Conservation (phyloP, 2,113 vertebrate species). For the Gymnogyps californianus region DNA sequence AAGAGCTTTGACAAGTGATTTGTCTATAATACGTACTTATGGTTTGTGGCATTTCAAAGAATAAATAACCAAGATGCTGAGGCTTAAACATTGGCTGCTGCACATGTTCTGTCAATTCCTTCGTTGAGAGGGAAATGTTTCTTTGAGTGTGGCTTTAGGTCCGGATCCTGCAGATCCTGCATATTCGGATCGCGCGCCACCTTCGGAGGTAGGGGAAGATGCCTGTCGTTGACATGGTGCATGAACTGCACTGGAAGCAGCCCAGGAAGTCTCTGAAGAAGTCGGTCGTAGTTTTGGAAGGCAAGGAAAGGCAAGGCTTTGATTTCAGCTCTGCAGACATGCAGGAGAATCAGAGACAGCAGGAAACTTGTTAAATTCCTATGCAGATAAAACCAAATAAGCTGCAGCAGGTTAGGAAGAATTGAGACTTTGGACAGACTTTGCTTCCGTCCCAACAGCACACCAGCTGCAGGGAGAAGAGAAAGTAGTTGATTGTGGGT, state of each 20-base stretch:
- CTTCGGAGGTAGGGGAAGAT: not conserved
- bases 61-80: slow-evolving; percentile 72
- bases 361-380: accelerated
- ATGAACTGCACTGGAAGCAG: not conserved
- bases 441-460: not conserved
- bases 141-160: not conserved
- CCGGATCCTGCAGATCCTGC: not conserved
- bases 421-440: not conserved
- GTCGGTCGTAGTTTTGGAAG: not conserved
- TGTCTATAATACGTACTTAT: slow-evolving; percentile 70
- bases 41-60: slow-evolving; percentile 69
- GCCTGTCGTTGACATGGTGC: not conserved
- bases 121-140: not conserved
- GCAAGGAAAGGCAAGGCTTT: not conserved
- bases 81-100: slow-evolving; percentile 71
- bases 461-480: not conserved
- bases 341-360: not conserved
- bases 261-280: not conserved
- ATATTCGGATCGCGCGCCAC: not conserved
- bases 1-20: slow-evolving; percentile 71
- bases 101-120: slow-evolving; percentile 66
- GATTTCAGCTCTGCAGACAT: not conserved
- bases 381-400: not conserved
- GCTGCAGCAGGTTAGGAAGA: not conserved
- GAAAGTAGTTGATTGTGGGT: not conserved